These are phyloP conservation scores for Dryocosmus kuriphilus DNA, from an alignment of 2,888 invertebrate genomes.

Conservation along the genomic window DNA sequence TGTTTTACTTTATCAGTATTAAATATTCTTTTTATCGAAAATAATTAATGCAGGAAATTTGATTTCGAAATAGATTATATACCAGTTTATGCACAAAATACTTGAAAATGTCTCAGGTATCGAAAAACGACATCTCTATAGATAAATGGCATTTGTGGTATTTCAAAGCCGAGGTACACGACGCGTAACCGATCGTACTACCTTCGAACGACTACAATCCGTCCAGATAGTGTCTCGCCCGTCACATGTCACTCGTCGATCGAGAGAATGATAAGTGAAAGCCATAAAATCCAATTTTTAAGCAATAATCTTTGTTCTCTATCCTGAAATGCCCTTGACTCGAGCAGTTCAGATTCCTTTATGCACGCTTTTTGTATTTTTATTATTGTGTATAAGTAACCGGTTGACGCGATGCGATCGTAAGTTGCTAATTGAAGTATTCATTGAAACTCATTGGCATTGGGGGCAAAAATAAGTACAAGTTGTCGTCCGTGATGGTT, in stretches of 20 bases:
- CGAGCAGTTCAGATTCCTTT: background rate
- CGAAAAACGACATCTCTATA: slow-evolving; percentile 12
- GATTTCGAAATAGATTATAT: background rate
- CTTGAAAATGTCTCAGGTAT: slow-evolving; percentile 2
- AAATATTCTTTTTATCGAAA: too few species aligned
- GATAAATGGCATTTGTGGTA: slow-evolving; percentile 14
- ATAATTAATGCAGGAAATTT: too few species aligned
- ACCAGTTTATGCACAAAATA: background rate
- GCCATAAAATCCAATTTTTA: slow-evolving; percentile 27
- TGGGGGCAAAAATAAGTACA: background rate
- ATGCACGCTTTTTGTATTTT: background rate
- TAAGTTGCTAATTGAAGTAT: slow-evolving; percentile 2
- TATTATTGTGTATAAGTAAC: background rate
- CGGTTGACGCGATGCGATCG: slow-evolving; percentile 7
- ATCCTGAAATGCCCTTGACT: slow-evolving; percentile 6
- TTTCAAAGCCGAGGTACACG: slow-evolving; percentile 17
- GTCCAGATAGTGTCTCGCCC: slow-evolving; percentile 10
- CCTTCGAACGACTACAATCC: slow-evolving; percentile 23
- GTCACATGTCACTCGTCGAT: slow-evolving; percentile 13
- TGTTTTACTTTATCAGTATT: too few species aligned
- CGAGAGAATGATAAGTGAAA: slow-evolving; percentile 17
- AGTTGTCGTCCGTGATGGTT: background rate
- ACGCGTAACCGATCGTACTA: slow-evolving; percentile 16
- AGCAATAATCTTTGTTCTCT: slow-evolving; percentile 27
- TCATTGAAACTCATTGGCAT: slow-evolving; percentile 7